Evolutionary conservation across 1,140 invertebrate species (phyloP).

Genomic region (Trichonephila inaurata): DNA sequence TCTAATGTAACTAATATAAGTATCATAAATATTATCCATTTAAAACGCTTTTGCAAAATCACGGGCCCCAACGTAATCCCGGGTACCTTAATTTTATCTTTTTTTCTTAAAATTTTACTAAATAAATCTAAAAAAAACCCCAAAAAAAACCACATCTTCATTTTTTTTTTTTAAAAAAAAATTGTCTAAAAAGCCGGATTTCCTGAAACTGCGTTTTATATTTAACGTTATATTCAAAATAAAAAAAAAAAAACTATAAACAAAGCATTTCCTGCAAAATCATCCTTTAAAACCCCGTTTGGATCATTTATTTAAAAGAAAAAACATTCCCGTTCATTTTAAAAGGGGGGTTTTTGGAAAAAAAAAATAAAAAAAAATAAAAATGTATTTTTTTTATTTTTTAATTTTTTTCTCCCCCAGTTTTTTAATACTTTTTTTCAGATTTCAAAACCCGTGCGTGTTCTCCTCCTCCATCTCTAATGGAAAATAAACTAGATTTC

Average conservation of each 20-base stretch:
- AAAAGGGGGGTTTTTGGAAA: not conserved
- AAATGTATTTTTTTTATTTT: not conserved
- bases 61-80: too few species aligned
- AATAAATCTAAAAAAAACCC: too few species aligned
- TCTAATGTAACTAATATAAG: too few species aligned
- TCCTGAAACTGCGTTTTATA: too few species aligned
- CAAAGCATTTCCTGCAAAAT: not conserved
- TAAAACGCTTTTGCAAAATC: too few species aligned
- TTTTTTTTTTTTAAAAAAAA: too few species aligned
- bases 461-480: slow-evolving; percentile 16
- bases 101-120: too few species aligned
- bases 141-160: too few species aligned
- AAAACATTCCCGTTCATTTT: slow-evolving; percentile 19
- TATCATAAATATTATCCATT: too few species aligned
- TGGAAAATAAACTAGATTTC: slow-evolving; percentile 67
- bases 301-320: slow-evolving; percentile 6
- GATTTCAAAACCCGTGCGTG: not conserved
- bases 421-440: slow-evolving; percentile 42
- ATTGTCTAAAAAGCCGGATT: too few species aligned
- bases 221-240: not conserved
- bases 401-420: not conserved
- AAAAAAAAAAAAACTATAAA: not conserved
- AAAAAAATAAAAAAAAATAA: not conserved
- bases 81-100: too few species aligned
- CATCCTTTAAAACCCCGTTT: not conserved